A percentile compares a stretch with the other conserved stretches of the same genome.
Evolutionary conservation across 2,113 vertebrate genomes (phyloP).

Genomic region (Toxotes chatareus): DNA sequence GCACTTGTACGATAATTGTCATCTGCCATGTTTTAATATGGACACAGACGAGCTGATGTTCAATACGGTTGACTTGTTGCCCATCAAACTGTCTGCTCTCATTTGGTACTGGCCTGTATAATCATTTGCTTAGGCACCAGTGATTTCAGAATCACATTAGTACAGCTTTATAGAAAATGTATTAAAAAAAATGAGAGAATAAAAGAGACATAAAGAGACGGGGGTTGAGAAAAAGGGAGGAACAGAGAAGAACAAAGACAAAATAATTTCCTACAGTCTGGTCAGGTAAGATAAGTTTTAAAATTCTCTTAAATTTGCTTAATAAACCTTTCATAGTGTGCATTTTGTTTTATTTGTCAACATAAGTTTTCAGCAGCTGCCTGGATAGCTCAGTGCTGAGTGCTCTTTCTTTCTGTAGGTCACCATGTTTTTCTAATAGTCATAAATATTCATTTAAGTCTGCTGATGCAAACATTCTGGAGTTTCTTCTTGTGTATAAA

Average conservation of each 20-base stretch:
- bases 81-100: conserved; percentile 46
- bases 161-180: conserved; percentile 30
- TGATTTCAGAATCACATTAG: conserved; percentile 50
- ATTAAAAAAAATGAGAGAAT: conserved; percentile 22
- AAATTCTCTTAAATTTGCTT: conserved; percentile 9
- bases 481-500: conserved; percentile 17
- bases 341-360: conserved; percentile 26
- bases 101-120: conserved; percentile 33
- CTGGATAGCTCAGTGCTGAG: background rate
- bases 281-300: background rate
- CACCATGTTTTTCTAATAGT: conserved; percentile 23
- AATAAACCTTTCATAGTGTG: conserved; percentile 5
- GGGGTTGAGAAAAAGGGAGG: no score
- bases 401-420: conserved; percentile 17
- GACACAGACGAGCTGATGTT: conserved; percentile 44
- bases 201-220: background rate
- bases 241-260: background rate
- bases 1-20: conserved; percentile 48
- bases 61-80: conserved; percentile 41
- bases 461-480: conserved; percentile 60
- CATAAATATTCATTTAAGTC: conserved; percentile 66
- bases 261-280: background rate
- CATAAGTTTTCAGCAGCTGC: conserved; percentile 44
- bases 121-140: conserved; percentile 46
- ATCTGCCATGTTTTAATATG: conserved; percentile 55